Base-by-base conservation (phyloP, 2,888 invertebrate genomes). In the Cantharis rustica region DNA sequence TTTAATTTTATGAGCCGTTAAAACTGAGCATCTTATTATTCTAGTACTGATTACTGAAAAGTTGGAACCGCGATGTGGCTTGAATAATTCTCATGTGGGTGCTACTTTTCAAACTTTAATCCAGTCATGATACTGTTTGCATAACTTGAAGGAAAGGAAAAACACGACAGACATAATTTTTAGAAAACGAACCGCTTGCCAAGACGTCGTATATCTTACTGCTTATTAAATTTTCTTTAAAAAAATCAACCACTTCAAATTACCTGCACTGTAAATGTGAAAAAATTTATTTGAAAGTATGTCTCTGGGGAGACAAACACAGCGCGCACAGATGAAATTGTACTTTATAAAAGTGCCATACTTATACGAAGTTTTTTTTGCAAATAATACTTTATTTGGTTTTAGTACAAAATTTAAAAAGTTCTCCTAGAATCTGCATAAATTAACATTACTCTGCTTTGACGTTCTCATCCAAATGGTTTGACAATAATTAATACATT, bases 71-170 rank as follows among this genome's bases (percentile, higher is more conserved):
- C 69, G 74, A 61, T 70, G 70, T 47, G 69, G 69, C 64, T 17
- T 61, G 69, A 74, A 74, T 70, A 74, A 74, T 74, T 69, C 64
- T 69, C 74, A 70, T 74, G 74, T 74, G 70, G 74, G 74, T 69
- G 74, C 74, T 69, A 69, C 70, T 69, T 69, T 69, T 69, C 74
- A 73, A 80, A 80, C 75, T 80, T 80, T 80, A 80, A 80, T 80
- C 77, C 80, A 75, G 76, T 76, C 75, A 79, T 77, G 80, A 80
- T 79, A 79, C 77, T 74, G 80, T 80, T 80, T 80, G 80, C 80
- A 79, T 79, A 79, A 80, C 75, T 80, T 80, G 75, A 66, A 75
- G 74, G 68, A 64, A 61, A 69, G 71, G 68, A 75, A 77, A 76
- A 76, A 69, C 74, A 71, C 71, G 73, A 64, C 72, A 71, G 61